Evolutionary conservation across 2,888 invertebrate genomes (phyloP).

Genomic region (Orthosia incerta): DNA sequence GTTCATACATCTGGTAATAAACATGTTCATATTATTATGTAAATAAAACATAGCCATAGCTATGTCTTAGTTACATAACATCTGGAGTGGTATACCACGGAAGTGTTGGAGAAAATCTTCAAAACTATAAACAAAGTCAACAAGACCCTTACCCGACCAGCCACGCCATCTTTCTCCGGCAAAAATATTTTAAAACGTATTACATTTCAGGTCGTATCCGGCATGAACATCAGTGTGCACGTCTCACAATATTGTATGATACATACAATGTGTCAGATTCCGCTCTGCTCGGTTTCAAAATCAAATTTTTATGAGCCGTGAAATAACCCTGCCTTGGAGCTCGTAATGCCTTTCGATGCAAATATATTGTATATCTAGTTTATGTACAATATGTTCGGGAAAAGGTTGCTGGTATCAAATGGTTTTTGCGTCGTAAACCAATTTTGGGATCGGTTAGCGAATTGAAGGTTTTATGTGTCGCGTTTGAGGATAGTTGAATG

Average conservation of each 20-base stretch:
- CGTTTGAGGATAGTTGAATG: constrained; percentile 32
- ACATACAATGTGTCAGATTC: constrained; percentile 74
- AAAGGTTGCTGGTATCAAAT: constrained; percentile 49
- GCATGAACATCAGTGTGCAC: constrained; percentile 58
- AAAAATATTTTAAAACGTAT: constrained; percentile 55
- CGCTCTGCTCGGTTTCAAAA: constrained; percentile 70
- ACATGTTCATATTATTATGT: too few species aligned
- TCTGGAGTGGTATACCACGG: too few species aligned
- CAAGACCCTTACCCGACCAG: constrained; percentile 5
- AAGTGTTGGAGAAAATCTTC: neutral
- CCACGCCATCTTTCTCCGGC: constrained; percentile 23
- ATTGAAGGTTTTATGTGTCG: constrained; percentile 44
- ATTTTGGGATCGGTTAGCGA: constrained; percentile 52
- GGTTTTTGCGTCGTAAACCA: constrained; percentile 57
- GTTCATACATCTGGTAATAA: too few species aligned
- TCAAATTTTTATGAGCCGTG: constrained; percentile 78
- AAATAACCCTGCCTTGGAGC: constrained; percentile 69
- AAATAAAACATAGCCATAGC: too few species aligned
- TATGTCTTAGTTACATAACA: too few species aligned
- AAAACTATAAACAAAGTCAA: constrained; percentile 2
- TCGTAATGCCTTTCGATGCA: constrained; percentile 67
- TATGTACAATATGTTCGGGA: constrained; percentile 56
- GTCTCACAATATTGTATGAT: constrained; percentile 67
- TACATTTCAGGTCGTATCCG: constrained; percentile 49
- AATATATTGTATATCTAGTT: constrained; percentile 65